These are phyloP conservation scores for Delphinus delphis DNA, from an alignment of 2,113 vertebrate species.

Conservation along the genomic window DNA sequence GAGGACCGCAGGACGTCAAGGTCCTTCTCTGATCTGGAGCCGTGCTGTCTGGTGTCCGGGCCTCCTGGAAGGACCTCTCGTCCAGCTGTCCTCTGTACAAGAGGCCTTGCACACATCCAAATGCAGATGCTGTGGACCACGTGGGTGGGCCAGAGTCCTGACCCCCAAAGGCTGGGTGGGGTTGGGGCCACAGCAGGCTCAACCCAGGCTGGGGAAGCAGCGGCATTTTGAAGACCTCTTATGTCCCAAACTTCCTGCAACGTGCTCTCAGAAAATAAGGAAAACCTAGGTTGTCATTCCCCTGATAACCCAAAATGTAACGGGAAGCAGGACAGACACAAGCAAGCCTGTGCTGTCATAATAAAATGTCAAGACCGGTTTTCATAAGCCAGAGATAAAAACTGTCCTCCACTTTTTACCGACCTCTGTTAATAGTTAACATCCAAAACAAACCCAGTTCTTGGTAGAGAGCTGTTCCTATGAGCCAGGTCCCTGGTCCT, in stretches of 20 bases:
- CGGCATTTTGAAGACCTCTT: neutral
- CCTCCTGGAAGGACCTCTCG: neutral
- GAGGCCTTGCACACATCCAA: neutral
- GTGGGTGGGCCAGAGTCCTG: neutral
- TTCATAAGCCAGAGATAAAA: conserved; percentile 31
- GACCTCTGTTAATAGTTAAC: neutral
- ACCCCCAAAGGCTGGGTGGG: neutral
- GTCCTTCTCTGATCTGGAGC: neutral
- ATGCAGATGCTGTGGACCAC: neutral
- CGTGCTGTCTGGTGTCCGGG: rapidly evolving
- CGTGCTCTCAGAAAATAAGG: neutral
- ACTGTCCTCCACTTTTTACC: neutral
- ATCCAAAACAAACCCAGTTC: neutral
- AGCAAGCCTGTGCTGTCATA: neutral
- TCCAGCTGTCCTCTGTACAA: neutral
- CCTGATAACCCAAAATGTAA: neutral
- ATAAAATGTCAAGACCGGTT: neutral
- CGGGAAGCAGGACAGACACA: neutral
- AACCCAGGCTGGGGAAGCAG: neutral
- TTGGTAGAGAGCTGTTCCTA: neutral
- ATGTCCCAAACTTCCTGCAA: neutral
- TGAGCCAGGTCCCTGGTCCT: neutral
- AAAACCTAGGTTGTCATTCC: neutral
- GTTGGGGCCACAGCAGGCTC: neutral
- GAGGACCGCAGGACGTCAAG: neutral